A percentile compares a stretch with the other conserved stretches of the same genome.
Evolutionary conservation across 2,888 invertebrate genomes (phyloP).

Genomic region (Sabatieria punctata): DNA sequence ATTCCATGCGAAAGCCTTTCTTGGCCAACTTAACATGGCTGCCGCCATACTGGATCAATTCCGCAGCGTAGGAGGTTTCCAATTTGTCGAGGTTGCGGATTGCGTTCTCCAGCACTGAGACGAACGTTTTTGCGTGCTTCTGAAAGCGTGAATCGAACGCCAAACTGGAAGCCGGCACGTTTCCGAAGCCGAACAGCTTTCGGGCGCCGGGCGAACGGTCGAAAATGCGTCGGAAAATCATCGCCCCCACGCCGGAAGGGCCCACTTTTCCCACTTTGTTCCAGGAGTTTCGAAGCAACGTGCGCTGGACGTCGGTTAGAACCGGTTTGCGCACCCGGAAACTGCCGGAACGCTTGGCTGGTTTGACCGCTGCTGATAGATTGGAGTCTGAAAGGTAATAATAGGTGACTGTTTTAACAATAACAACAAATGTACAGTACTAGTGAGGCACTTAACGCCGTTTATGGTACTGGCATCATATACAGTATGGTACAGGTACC

Average conservation of each 20-base stretch:
- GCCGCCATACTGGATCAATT: constrained; percentile 13
- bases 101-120: neutral
- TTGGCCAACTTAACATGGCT: constrained; percentile 22
- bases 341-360: no score
- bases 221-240: constrained; percentile 24
- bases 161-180: constrained; percentile 22
- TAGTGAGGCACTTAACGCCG: no score
- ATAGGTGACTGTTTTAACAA: no score
- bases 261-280: constrained; percentile 4
- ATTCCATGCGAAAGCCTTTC: constrained; percentile 27
- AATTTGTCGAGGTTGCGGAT: constrained; percentile 2
- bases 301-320: neutral
- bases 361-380: no score
- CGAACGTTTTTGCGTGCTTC: neutral
- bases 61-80: neutral
- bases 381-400: no score
- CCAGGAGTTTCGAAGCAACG: constrained; percentile 1
- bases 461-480: no score
- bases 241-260: constrained; percentile 16
- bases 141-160: constrained; percentile 21
- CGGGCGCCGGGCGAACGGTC: constrained; percentile 24
- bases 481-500: no score
- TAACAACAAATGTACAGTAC: no score
- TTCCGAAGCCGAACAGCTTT: constrained; percentile 23
- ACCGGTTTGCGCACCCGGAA: no score